These are phyloP conservation scores for Lycodopsis pacificus DNA, from an alignment of 2,797 vertebrate genomes.

Conservation along the genomic window DNA sequence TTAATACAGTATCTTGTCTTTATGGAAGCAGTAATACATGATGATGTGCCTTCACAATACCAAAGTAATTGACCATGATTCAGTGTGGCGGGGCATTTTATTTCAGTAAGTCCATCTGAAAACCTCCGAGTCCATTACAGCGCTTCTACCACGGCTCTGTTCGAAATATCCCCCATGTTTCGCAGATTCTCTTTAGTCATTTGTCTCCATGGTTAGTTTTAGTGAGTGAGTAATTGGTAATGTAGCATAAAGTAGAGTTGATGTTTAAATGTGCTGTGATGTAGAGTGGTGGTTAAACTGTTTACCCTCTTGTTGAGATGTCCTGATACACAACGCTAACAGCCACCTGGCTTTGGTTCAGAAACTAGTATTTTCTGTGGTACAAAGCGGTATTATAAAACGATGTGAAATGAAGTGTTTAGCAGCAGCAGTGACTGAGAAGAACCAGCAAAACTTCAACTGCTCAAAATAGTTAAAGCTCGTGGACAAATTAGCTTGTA, in stretches of 20 bases:
- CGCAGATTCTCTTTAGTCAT: constrained; percentile 11
- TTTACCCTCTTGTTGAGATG: background rate
- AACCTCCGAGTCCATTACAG: background rate
- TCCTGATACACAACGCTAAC: constrained; percentile 17
- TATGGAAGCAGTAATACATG: background rate
- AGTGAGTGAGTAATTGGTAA: constrained; percentile 15
- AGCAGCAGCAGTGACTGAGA: background rate
- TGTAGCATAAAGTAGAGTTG: constrained; percentile 17
- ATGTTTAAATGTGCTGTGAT: constrained; percentile 27
- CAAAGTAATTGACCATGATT: background rate
- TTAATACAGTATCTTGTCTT: background rate
- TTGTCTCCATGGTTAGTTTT: constrained; percentile 1
- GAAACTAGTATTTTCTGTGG: constrained; percentile 3
- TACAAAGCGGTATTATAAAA: background rate
- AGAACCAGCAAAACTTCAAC: background rate
- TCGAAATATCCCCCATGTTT: background rate
- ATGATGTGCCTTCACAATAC: background rate
- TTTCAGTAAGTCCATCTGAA: background rate
- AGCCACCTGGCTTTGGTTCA: background rate
- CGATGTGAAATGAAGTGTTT: background rate
- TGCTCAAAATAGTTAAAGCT: background rate
- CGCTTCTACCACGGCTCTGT: background rate
- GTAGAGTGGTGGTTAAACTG: constrained; percentile 7
- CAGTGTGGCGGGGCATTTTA: background rate
- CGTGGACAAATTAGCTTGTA: background rate